Base-by-base conservation (phyloP, 2,797 vertebrate genomes). In the Miichthys miiuy region DNA sequence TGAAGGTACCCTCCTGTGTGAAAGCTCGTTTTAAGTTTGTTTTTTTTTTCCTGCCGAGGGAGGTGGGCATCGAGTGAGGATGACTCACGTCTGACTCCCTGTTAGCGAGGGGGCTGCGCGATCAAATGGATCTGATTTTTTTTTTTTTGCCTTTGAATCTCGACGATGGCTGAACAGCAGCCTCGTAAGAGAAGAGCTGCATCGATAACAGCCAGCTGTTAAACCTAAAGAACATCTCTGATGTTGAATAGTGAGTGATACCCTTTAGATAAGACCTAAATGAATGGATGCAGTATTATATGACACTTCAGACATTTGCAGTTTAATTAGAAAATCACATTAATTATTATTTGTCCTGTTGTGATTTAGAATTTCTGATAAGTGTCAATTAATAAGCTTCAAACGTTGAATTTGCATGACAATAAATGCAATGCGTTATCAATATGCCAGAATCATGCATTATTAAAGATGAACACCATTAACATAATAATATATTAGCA, bases 361-460 rank as follows among this genome's bases (percentile, higher is more conserved):
- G 60, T 54, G 61, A 84, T 79, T 79, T 21, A 52, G 48, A 83
- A 60, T 73, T 56, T 75, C 56, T 52, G 75, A 87, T 86, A 77
- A 72, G 79, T 83, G 82, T 87, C 90, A 87, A 84, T 93, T 90
- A 91, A 83, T 84, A 69, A 72, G 51, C 87, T 16, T 61, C 79
- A 38, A 71, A 71, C 67, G 18, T 18, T 2, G 17, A 3, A 93
- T 93, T 88, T 91, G 88, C 93, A 92, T 91, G 81, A 85, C 79
- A 93, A 92, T 90, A 77, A 79, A 90, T 84, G 84, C 85, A 68
- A 71, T 65, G 85, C 77, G 75, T 93, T 93, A 91, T 92, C 92
- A 94, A 93, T 93, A 94, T 91, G 90, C 90, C 90, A 90, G 86
- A 91, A 90, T 91, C 93, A 92, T 94, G 90, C 92, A 93, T 94